Evolutionary conservation across 2,888 invertebrate species (phyloP).

Genomic region (Scaptomyza caliginosa): DNA sequence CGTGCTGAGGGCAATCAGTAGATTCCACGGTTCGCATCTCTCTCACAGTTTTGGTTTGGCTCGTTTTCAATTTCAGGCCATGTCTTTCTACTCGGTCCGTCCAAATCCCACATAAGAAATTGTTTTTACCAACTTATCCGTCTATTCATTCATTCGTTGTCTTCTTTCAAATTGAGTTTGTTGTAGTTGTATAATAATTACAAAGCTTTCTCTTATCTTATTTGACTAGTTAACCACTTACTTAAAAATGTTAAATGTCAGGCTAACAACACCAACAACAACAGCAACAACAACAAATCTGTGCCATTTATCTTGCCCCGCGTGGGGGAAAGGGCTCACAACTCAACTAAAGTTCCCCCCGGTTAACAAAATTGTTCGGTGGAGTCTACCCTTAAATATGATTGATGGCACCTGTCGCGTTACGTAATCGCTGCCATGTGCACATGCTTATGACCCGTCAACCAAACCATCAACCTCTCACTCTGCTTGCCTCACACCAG

Average conservation of each 20-base stretch:
- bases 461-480: slow-evolving; percentile 1
- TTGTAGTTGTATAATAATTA: slow-evolving; percentile 29
- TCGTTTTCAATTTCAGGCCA: slow-evolving; percentile 71
- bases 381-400: slow-evolving; percentile 65
- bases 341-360: neutral
- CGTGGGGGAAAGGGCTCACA: neutral
- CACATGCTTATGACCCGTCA: slow-evolving; percentile 59
- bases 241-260: slow-evolving; percentile 60
- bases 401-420: slow-evolving; percentile 77
- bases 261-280: slow-evolving; percentile 5
- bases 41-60: slow-evolving; percentile 28
- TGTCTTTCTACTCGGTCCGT: slow-evolving; percentile 11
- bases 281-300: slow-evolving; percentile 52
- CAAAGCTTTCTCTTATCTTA: slow-evolving; percentile 11
- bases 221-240: slow-evolving; percentile 56
- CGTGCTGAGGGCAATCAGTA: slow-evolving; percentile 37
- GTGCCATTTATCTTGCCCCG: slow-evolving; percentile 59
- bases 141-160: slow-evolving; percentile 25
- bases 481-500: neutral
- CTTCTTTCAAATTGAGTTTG: slow-evolving; percentile 19
- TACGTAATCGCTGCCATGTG: slow-evolving; percentile 74
- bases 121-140: slow-evolving; percentile 69
- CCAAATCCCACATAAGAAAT: slow-evolving; percentile 76
- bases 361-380: neutral
- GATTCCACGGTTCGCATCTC: neutral